Conservation (phyloP, 2,797 vertebrate species). For the Hybognathus amarus region DNA sequence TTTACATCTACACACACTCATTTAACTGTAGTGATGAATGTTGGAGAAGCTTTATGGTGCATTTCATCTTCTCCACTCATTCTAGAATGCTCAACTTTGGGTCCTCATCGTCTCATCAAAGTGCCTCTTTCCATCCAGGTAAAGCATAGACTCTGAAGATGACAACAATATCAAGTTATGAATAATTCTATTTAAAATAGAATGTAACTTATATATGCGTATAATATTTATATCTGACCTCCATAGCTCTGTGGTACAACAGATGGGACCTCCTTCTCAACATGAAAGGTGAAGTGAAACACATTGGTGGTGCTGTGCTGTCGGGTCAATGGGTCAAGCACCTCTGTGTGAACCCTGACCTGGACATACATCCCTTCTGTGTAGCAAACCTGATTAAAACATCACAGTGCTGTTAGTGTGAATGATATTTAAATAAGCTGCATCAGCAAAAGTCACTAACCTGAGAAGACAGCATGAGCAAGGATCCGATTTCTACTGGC, state of each 20-base stretch:
- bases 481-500: conserved; percentile 93
- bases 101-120: conserved; percentile 78
- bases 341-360: conserved; percentile 94
- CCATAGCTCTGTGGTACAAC: conserved; percentile 87
- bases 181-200: too few species aligned
- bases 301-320: conserved; percentile 93
- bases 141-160: conserved; percentile 92
- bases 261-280: conserved; percentile 83
- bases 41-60: conserved; percentile 28
- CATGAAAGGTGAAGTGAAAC: conserved; percentile 93
- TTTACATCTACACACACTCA: background rate
- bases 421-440: background rate
- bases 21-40: background rate
- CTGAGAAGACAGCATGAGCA: conserved; percentile 93
- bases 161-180: background rate
- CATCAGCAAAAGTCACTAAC: conserved; percentile 69
- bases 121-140: conserved; percentile 94
- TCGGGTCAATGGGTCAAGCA: conserved; percentile 85
- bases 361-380: conserved; percentile 89
- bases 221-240: conserved; percentile 29
- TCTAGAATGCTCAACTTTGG: conserved; percentile 53
- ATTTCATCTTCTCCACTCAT: background rate
- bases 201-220: too few species aligned
- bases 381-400: conserved; percentile 89
- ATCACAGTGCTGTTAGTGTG: background rate